phyloP scores from a whole-genome alignment of 2,888 invertebrate genomes.

The Scrobipalpa costella region DNA sequence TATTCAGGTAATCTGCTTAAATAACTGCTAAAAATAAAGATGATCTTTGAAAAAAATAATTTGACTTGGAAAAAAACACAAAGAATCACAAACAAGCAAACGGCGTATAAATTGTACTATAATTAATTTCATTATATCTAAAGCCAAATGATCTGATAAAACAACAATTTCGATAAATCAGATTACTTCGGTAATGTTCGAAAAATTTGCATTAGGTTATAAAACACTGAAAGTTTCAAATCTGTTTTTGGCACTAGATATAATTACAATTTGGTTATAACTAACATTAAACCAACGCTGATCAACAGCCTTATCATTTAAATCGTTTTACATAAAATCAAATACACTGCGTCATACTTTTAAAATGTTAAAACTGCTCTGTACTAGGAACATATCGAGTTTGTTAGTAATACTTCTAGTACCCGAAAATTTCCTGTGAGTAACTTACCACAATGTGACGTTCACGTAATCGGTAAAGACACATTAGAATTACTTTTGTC shows the following conservation, averaged over 20 bases:
- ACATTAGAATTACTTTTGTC: background rate
- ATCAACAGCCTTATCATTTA: constrained; percentile 9
- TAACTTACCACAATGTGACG: constrained; percentile 27
- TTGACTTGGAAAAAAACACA: background rate
- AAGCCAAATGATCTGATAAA: background rate
- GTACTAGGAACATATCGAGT: constrained; percentile 31
- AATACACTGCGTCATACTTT: background rate
- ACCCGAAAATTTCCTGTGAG: constrained; percentile 37
- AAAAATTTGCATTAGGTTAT: background rate
- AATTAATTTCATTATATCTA: background rate
- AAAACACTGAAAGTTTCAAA: background rate
- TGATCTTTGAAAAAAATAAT: background rate
- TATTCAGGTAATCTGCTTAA: background rate
- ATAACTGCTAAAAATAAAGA: background rate
- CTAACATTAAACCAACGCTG: constrained; percentile 4
- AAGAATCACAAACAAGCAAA: background rate
- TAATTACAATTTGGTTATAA: background rate
- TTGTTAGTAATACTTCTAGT: constrained; percentile 43
- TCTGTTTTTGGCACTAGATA: constrained; percentile 9
- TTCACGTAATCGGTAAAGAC: background rate
- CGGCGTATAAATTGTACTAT: constrained; percentile 9
- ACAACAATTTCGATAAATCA: background rate
- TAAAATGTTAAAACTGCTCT: constrained; percentile 18
- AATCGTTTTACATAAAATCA: background rate
- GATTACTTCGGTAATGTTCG: background rate